Percentiles rank a stretch among this genome's conserved stretches.
phyloP scores from a whole-genome alignment of 2,888 invertebrate genomes.

The Tachina fera region DNA sequence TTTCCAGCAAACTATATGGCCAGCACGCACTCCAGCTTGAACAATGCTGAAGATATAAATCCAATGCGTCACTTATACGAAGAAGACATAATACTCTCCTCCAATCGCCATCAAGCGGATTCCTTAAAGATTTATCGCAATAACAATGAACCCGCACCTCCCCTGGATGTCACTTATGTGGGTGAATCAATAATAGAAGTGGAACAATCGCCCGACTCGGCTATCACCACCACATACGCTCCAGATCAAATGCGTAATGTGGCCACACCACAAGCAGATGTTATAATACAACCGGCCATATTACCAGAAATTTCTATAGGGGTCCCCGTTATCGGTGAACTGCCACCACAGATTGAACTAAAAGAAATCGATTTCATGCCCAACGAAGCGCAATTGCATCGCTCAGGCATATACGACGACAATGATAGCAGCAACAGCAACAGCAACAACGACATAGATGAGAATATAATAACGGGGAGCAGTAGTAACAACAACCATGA shows the following conservation, averaged over 20 bases:
- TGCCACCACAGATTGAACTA: slow-evolving; percentile 83
- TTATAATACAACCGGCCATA: slow-evolving; percentile 82
- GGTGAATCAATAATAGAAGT: slow-evolving; percentile 83
- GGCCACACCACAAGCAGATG: slow-evolving; percentile 76
- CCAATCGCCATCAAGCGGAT: slow-evolving; percentile 79
- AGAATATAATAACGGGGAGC: slow-evolving; percentile 44
- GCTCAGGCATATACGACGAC: slow-evolving; percentile 72
- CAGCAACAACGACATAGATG: slow-evolving; percentile 70
- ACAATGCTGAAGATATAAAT: slow-evolving; percentile 36
- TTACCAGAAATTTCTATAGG: slow-evolving; percentile 82
- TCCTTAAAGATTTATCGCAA: slow-evolving; percentile 80
- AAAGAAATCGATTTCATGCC: slow-evolving; percentile 83
- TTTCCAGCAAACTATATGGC: slow-evolving; percentile 81
- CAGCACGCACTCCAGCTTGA: slow-evolving; percentile 71
- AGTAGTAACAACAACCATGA: slow-evolving; percentile 49
- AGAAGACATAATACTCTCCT: slow-evolving; percentile 82
- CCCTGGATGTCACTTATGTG: slow-evolving; percentile 82
- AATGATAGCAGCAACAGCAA: slow-evolving; percentile 72
- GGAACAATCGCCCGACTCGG: slow-evolving; percentile 76
- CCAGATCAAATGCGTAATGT: slow-evolving; percentile 59
- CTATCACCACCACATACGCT: slow-evolving; percentile 68
- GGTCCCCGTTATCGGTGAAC: slow-evolving; percentile 82
- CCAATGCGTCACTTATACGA: slow-evolving; percentile 76
- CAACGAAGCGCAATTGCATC: slow-evolving; percentile 75
- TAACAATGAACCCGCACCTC: slow-evolving; percentile 75